These are phyloP conservation scores for Panulirus ornatus DNA, from an alignment of 1,140 invertebrate genomes.

Conservation along the genomic window DNA sequence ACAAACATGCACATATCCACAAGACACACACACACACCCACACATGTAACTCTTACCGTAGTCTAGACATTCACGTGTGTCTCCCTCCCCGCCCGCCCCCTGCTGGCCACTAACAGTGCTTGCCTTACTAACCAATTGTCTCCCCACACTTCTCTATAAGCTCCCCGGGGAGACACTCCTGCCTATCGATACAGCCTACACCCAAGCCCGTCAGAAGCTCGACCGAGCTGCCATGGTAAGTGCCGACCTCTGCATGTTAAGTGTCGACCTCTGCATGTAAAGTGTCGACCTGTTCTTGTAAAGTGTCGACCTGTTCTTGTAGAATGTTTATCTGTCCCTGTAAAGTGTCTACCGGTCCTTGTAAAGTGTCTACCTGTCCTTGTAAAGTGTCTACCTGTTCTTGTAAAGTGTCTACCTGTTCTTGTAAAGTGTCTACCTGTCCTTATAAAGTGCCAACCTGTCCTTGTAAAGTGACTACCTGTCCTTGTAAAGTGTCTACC, in stretches of 20 bases:
- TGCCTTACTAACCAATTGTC: background rate
- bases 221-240: slow-evolving; percentile 64
- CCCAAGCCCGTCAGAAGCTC: slow-evolving; percentile 52
- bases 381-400: too few relatives aligned
- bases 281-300: background rate
- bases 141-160: background rate
- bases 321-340: too few relatives aligned
- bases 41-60: background rate
- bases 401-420: too few relatives aligned
- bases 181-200: slow-evolving; percentile 57
- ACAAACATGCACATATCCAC: background rate
- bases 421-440: too few relatives aligned
- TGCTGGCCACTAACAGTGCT: background rate
- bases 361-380: too few relatives aligned
- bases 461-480: too few relatives aligned
- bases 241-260: too few relatives aligned
- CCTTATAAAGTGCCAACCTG: too few relatives aligned
- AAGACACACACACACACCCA: background rate
- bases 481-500: too few relatives aligned
- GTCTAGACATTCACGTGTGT: background rate
- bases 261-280: too few relatives aligned
- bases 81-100: background rate
- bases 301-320: too few relatives aligned
- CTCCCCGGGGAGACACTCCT: slow-evolving; percentile 60
- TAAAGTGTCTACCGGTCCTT: background rate